Percentiles rank a stretch among this genome's conserved stretches.
phyloP scores from a whole-genome alignment of 2,888 invertebrate genomes.

The Ptychoptera albimana region DNA sequence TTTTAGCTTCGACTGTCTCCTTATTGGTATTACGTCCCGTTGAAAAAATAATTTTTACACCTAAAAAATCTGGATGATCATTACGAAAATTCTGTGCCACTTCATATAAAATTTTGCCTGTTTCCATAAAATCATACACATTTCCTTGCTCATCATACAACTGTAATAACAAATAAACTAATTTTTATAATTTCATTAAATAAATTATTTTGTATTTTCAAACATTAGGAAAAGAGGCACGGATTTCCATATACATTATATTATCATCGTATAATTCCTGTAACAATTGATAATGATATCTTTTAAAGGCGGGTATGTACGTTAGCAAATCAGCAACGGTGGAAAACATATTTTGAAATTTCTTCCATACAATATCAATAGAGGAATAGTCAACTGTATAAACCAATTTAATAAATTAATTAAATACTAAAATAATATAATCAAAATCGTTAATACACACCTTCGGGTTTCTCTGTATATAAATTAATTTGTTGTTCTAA shows the following conservation, averaged over 20 bases:
- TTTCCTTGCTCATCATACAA: conserved; percentile 40
- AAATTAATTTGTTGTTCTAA: conserved; percentile 42
- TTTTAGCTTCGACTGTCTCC: conserved; percentile 1
- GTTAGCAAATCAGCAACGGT: conserved; percentile 32
- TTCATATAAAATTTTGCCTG: conserved; percentile 25
- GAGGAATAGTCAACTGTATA: conserved; percentile 22
- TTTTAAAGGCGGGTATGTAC: conserved; percentile 38
- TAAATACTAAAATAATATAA: background rate
- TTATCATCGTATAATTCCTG: conserved; percentile 42
- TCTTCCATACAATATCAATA: conserved; percentile 31
- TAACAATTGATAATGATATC: conserved; percentile 37
- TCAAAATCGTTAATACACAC: conserved; percentile 15
- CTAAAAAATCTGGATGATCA: conserved; percentile 39
- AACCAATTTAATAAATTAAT: background rate
- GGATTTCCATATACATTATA: conserved; percentile 42
- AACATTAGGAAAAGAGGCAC: conserved; percentile 21
- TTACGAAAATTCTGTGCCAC: conserved; percentile 33
- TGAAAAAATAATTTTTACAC: conserved; percentile 38
- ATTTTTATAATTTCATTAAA: background rate
- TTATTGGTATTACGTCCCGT: conserved; percentile 14
- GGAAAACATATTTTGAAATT: conserved; percentile 34
- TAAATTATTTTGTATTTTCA: background rate
- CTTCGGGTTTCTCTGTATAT: conserved; percentile 33
- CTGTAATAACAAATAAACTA: conserved; percentile 13
- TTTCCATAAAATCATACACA: conserved; percentile 29